Evolutionary conservation across 2,113 vertebrate species (phyloP).

Genomic region (Cebidichthys violaceus): DNA sequence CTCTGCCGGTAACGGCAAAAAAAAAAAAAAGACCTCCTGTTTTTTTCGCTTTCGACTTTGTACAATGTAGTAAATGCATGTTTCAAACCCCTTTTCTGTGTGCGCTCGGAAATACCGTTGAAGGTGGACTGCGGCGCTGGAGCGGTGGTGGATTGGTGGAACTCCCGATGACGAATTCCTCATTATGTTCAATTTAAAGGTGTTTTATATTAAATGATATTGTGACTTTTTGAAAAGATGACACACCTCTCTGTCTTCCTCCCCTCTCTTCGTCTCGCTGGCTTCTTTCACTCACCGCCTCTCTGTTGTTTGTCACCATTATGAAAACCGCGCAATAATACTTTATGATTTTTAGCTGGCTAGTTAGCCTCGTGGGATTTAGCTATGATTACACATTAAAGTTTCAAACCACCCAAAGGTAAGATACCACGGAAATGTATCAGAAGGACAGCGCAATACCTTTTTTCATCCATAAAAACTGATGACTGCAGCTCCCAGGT

Average conservation of each 20-base stretch:
- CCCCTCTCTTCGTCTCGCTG: constrained; percentile 36
- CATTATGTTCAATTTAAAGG: constrained; percentile 80
- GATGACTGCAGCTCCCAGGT: constrained; percentile 74
- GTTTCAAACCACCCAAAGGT: constrained; percentile 75
- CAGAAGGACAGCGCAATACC: constrained; percentile 52
- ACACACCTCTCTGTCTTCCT: constrained; percentile 57
- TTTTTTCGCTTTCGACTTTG: constrained; percentile 77
- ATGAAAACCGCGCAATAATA: constrained; percentile 67
- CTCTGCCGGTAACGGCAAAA: constrained; percentile 66
- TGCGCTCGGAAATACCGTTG: constrained; percentile 74
- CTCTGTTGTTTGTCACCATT: constrained; percentile 52
- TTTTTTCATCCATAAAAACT: constrained; percentile 66
- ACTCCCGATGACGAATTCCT: constrained; percentile 71
- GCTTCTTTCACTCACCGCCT: constrained; percentile 17
- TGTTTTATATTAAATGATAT: constrained; percentile 89
- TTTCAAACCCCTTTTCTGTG: constrained; percentile 81
- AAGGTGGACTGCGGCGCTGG: constrained; percentile 66
- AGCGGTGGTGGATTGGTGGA: constrained; percentile 65
- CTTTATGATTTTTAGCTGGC: constrained; percentile 59
- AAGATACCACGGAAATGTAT: constrained; percentile 52
- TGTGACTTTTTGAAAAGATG: constrained; percentile 85
- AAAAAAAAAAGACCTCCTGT: constrained; percentile 54
- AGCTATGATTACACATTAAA: constrained; percentile 70
- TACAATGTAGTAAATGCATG: constrained; percentile 86
- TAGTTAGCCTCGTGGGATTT: constrained; percentile 46